Conservation (phyloP, 2,888 invertebrate genomes). For the Meloe dianella region DNA sequence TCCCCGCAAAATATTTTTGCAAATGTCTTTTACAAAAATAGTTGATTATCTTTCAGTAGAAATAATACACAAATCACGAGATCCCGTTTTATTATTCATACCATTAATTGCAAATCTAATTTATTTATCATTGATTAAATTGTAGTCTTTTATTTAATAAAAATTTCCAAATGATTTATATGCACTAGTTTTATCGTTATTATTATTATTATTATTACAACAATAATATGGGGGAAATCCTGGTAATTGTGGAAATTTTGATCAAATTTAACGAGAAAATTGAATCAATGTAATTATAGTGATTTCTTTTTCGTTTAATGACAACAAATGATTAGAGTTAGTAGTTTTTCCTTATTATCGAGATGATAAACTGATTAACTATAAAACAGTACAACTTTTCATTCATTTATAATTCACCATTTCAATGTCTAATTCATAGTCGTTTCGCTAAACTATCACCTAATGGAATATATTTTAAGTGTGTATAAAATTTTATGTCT, state of each 20-base stretch:
- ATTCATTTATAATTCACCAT: constrained; percentile 4
- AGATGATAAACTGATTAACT: neutral
- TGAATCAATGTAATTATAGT: neutral
- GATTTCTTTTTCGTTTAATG: neutral
- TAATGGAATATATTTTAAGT: constrained; percentile 8
- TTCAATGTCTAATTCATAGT: neutral
- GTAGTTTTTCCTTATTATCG: neutral
- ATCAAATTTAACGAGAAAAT: neutral
- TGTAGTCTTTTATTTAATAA: constrained; percentile 16
- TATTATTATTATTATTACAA: neutral
- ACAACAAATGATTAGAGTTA: neutral
- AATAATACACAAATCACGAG: constrained; percentile 27
- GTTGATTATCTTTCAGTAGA: constrained; percentile 2
- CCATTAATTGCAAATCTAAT: constrained; percentile 28
- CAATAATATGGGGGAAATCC: neutral
- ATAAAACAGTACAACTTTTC: neutral
- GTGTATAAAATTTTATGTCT: constrained; percentile 7
- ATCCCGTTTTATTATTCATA: constrained; percentile 30
- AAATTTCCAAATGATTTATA: neutral
- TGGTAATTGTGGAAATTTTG: neutral
- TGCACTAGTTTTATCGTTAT: neutral
- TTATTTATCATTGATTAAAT: constrained; percentile 31
- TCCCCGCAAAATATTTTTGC: neutral
- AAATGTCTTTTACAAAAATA: neutral
- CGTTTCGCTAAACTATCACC: neutral